Conservation (phyloP, 2,888 invertebrate species). For the Drosophila monieri region DNA sequence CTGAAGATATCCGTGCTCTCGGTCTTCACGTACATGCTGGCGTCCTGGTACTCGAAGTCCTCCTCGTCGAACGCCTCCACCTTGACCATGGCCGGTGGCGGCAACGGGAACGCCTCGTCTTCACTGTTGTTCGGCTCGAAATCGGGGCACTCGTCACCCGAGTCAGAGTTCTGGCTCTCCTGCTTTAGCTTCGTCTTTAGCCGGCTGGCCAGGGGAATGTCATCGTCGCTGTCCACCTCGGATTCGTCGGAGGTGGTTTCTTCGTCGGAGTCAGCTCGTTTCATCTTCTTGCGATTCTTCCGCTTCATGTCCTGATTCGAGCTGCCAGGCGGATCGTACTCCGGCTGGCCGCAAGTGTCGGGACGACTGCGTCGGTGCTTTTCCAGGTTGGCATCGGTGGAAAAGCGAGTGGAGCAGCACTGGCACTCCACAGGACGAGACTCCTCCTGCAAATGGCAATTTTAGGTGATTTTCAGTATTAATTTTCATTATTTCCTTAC, state of each 20-base stretch:
- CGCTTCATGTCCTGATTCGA: conserved; percentile 48
- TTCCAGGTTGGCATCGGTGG: conserved; percentile 84
- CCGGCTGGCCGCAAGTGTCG: conserved; percentile 83
- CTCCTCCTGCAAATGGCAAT: conserved; percentile 12
- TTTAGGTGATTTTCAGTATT: background rate
- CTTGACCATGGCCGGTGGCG: conserved; percentile 60
- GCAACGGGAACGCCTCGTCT: conserved; percentile 59
- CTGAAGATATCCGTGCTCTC: conserved; percentile 75
- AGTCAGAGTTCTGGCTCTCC: conserved; percentile 66
- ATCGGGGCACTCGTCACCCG: conserved; percentile 74
- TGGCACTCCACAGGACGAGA: conserved; percentile 82
- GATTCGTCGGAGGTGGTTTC: conserved; percentile 24
- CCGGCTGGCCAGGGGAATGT: conserved; percentile 63
- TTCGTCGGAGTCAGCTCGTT: conserved; percentile 54
- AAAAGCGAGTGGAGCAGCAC: conserved; percentile 84
- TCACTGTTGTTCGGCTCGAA: conserved; percentile 73
- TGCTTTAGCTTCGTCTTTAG: conserved; percentile 55
- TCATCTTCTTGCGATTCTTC: conserved; percentile 26
- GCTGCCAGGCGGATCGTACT: conserved; percentile 65
- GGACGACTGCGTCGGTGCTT: conserved; percentile 84
- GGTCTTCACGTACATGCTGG: conserved; percentile 72
- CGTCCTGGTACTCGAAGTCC: conserved; percentile 68
- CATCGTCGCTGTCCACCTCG: conserved; percentile 60
- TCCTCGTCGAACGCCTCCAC: conserved; percentile 64
- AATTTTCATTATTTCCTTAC: conserved; percentile 70